phyloP scores from a whole-genome alignment of 2,797 vertebrate species.

The Liasis olivaceus region DNA sequence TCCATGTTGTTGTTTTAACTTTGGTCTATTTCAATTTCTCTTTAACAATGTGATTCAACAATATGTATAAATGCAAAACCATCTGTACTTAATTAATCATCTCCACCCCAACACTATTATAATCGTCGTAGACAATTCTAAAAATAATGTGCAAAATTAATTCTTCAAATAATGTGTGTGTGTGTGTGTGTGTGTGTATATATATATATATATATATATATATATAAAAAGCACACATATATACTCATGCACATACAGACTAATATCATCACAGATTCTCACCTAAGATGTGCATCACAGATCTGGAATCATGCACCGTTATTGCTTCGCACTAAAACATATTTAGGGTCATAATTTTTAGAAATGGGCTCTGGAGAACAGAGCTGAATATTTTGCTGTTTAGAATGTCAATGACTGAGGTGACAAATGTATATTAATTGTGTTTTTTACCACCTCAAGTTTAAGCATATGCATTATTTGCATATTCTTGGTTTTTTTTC shows the following conservation, averaged over 20 bases:
- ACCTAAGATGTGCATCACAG: neutral
- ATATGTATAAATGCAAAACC: slow-evolving; percentile 59
- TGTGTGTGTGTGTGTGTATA: neutral
- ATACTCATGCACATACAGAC: neutral
- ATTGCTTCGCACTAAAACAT: slow-evolving; percentile 4
- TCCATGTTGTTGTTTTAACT: slow-evolving; percentile 55
- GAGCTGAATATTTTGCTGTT: neutral
- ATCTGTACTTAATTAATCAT: slow-evolving; percentile 67
- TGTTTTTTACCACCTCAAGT: neutral
- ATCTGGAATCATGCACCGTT: slow-evolving; percentile 26
- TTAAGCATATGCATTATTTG: neutral
- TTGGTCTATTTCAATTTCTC: slow-evolving; percentile 60
- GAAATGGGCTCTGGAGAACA: neutral
- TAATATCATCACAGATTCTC: slow-evolving; percentile 16
- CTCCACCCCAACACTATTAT: slow-evolving; percentile 47
- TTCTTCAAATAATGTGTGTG: slow-evolving; percentile 31
- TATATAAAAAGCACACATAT: neutral
- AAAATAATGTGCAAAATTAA: slow-evolving; percentile 36
- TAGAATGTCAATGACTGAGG: neutral
- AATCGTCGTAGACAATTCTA: slow-evolving; percentile 51
- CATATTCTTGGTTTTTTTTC: neutral
- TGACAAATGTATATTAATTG: neutral
- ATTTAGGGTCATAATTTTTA: slow-evolving; percentile 9
- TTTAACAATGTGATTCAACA: slow-evolving; percentile 55
- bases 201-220: neutral